Percentiles rank a stretch among this genome's conserved stretches.
Evolutionary conservation across 2,888 invertebrate species (phyloP).

Genomic region (Lathronympha strigana): DNA sequence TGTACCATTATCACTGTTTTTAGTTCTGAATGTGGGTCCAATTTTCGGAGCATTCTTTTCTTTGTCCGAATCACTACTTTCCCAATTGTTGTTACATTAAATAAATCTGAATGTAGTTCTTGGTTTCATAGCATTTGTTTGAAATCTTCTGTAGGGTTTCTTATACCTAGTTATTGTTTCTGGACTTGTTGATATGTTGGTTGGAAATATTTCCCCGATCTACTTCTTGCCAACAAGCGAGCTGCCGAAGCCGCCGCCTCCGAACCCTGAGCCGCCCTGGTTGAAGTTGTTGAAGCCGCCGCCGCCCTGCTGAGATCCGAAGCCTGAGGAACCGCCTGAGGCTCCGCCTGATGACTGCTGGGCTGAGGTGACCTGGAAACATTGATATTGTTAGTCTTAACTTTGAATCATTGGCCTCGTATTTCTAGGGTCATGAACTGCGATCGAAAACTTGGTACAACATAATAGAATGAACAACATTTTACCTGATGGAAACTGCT

Average conservation of each 20-base stretch:
- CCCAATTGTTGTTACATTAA: no score
- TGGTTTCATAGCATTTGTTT: no score
- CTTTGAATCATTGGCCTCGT: no score
- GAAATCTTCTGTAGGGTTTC: no score
- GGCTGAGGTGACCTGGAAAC: constrained; percentile 28
- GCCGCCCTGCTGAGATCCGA: constrained; percentile 24
- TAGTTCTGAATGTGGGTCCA: background rate
- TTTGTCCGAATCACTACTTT: background rate
- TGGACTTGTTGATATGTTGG: background rate
- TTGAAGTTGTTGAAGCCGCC: constrained; percentile 35
- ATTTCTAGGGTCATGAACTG: background rate
- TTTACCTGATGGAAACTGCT: constrained; percentile 39
- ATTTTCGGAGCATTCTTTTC: background rate
- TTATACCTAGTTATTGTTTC: background rate
- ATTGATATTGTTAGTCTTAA: background rate
- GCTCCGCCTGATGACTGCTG: constrained; percentile 34
- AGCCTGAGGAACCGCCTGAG: constrained; percentile 22
- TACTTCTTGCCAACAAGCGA: constrained; percentile 27
- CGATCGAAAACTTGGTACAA: background rate
- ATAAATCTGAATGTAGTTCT: no score
- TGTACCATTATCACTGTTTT: background rate
- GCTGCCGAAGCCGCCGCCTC: constrained; percentile 42
- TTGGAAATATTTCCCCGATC: constrained; percentile 13
- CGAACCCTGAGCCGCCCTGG: constrained; percentile 25
- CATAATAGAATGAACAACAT: background rate